These are phyloP conservation scores for Scopus umbretta DNA, from an alignment of 2,113 vertebrate species.

Conservation along the genomic window DNA sequence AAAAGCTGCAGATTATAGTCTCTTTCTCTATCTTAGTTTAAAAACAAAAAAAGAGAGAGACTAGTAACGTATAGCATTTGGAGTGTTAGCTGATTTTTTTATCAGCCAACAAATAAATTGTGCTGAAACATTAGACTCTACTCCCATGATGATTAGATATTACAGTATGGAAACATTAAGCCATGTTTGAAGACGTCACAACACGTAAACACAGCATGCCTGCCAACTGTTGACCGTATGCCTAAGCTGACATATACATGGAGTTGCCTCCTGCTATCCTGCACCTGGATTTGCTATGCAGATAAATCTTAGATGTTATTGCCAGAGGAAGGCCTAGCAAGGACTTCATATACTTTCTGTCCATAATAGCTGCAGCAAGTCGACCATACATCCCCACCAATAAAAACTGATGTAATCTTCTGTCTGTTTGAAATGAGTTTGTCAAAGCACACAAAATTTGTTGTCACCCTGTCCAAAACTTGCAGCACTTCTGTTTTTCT, in stretches of 20 bases:
- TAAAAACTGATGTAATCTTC: background rate
- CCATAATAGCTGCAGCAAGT: background rate
- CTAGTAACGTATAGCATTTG: background rate
- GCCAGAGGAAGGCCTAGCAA: background rate
- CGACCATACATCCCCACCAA: background rate
- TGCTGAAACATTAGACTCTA: background rate
- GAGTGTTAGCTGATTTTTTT: background rate
- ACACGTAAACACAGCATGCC: background rate
- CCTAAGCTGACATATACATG: background rate
- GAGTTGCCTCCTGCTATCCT: background rate
- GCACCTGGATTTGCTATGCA: background rate
- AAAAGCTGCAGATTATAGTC: background rate
- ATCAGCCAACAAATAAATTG: conserved; percentile 8
- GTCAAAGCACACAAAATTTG: background rate
- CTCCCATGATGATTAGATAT: background rate
- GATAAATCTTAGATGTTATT: background rate
- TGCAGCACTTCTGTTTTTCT: background rate
- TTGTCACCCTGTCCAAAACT: conserved; percentile 2
- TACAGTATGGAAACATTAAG: background rate
- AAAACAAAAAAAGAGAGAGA: too few species aligned
- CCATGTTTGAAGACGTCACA: background rate
- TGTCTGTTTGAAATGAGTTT: background rate
- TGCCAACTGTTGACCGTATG: background rate
- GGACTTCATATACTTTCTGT: background rate
- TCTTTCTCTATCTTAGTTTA: background rate